A percentile compares a stretch with the other conserved stretches of the same genome.
phyloP scores from a whole-genome alignment of 2,113 vertebrate genomes.

The western clawed frog (Xenopus tropicalis) region DNA sequence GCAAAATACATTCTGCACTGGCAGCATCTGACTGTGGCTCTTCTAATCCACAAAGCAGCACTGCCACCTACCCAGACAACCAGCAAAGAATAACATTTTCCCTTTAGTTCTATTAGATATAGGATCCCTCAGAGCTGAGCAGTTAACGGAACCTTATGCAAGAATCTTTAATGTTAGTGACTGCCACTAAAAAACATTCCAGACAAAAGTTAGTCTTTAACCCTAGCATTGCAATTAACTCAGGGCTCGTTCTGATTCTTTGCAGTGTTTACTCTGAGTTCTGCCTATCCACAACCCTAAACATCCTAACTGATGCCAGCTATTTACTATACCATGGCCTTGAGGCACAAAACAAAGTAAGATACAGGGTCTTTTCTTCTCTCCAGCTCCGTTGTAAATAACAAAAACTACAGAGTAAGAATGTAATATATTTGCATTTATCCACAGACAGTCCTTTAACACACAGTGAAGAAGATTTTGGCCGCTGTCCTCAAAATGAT shows the following conservation, averaged over 20 bases:
- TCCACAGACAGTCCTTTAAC: slow-evolving; percentile 58
- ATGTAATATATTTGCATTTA: slow-evolving; percentile 64
- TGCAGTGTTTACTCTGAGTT: too few species aligned
- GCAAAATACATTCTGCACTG: not conserved
- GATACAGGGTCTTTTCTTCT: too few species aligned
- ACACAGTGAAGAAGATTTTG: slow-evolving; percentile 63
- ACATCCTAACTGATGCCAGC: not conserved
- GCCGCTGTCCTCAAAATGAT: slow-evolving; percentile 61
- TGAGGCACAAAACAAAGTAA: not conserved
- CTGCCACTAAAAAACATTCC: not conserved
- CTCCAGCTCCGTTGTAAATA: slow-evolving; percentile 9
- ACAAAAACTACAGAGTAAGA: slow-evolving; percentile 55
- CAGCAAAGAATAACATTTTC: not conserved
- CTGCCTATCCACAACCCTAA: not conserved
- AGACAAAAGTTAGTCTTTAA: not conserved
- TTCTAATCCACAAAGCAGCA: slow-evolving; percentile 6
- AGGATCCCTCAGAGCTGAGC: not conserved
- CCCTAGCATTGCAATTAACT: too few species aligned
- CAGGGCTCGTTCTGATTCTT: too few species aligned
- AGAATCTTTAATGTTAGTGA: not conserved
- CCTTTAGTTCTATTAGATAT: not conserved
- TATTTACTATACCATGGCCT: not conserved
- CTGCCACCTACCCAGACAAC: slow-evolving; percentile 4
- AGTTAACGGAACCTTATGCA: not conserved
- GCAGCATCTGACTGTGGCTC: not conserved